A percentile compares a stretch with the other conserved stretches of the same genome.
Evolutionary conservation across 2,797 vertebrate species (phyloP).

Genomic region (Melanotaenia nigrans): DNA sequence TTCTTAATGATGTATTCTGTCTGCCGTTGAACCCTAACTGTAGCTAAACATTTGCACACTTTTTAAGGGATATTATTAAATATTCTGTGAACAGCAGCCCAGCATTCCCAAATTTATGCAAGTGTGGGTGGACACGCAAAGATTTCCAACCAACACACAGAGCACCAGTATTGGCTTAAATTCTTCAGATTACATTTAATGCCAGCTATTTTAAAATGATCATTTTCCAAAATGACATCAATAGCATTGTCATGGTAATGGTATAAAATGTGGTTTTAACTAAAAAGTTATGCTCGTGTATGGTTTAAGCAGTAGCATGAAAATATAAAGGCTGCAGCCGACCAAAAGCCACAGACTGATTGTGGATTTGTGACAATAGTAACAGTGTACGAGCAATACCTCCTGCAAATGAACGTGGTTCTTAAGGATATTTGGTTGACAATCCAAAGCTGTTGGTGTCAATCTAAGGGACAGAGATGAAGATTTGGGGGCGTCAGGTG

Average conservation of each 20-base stretch:
- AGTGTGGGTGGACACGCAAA: not conserved
- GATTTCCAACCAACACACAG: not conserved
- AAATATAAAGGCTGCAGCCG: not conserved
- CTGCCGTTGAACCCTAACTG: not conserved
- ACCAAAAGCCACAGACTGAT: not conserved
- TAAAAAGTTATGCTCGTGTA: no score
- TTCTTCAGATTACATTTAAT: not conserved
- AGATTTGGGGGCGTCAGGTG: conserved; percentile 56
- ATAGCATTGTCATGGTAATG: not conserved
- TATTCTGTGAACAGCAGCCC: not conserved
- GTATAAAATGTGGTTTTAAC: not conserved
- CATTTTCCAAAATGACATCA: not conserved
- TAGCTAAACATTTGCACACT: not conserved
- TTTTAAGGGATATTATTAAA: not conserved
- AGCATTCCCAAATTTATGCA: not conserved
- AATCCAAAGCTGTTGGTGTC: conserved; percentile 3
- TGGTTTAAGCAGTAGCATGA: not conserved
- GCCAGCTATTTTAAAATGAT: not conserved
- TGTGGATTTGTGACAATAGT: no score
- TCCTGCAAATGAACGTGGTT: not conserved
- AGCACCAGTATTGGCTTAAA: not conserved
- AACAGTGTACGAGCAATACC: not conserved
- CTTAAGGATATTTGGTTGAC: not conserved
- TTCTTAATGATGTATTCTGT: not conserved
- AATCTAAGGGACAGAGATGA: conserved; percentile 27